A percentile compares a stretch with the other conserved stretches of the same genome.
Evolutionary conservation across 2,888 invertebrate genomes (phyloP).

Genomic region (Meteorus colon): DNA sequence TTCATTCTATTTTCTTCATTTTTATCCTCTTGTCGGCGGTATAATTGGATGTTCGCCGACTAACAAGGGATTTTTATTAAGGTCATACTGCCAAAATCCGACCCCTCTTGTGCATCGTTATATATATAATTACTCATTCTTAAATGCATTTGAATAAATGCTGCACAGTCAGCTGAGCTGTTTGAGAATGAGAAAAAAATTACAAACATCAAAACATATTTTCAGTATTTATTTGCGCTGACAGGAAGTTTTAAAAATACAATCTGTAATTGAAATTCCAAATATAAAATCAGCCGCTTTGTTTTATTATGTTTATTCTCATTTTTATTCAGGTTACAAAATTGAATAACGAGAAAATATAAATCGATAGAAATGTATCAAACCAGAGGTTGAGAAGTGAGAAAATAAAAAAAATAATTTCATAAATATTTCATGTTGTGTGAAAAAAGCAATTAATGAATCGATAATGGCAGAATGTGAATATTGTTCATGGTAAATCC

Average conservation of each 20-base stretch:
- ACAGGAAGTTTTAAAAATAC: neutral
- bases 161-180: neutral
- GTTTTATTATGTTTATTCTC: too few relatives aligned
- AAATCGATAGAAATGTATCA: too few relatives aligned
- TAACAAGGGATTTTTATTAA: conserved; percentile 54
- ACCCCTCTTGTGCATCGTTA: neutral
- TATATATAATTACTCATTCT: neutral
- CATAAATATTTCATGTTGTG: too few relatives aligned
- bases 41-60: conserved; percentile 40
- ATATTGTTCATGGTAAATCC: too few relatives aligned
- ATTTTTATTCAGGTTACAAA: too few relatives aligned
- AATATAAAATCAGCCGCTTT: too few relatives aligned
- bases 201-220: neutral
- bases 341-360: too few relatives aligned
- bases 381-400: too few relatives aligned
- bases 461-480: too few relatives aligned
- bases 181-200: neutral
- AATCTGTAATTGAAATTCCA: neutral
- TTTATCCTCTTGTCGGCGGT: conserved; percentile 21
- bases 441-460: too few relatives aligned
- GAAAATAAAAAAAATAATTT: too few relatives aligned
- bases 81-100: neutral
- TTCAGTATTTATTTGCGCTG: neutral
- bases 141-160: neutral
- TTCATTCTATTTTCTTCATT: too few relatives aligned